Evolutionary conservation across 2,888 invertebrate genomes (phyloP), one percentile per base, ranked within the genome.

Genomic region (Bellardia bayeri): DNA sequence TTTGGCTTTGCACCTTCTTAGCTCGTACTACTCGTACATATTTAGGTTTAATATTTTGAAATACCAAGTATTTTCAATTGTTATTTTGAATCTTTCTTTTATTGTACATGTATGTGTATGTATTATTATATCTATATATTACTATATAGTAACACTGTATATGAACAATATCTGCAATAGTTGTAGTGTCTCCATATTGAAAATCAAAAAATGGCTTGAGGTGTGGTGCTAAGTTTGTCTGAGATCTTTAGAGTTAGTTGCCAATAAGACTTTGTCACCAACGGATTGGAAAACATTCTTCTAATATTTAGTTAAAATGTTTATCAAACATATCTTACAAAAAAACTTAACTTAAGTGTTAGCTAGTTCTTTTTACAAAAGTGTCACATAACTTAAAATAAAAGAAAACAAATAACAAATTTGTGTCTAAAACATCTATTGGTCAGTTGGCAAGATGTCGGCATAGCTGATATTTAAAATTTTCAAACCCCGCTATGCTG

Each of bases 401-500:
- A 23, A 11, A 45, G 11, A 51, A 33, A 37, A 14, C n/a, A 64
- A 40, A 33, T 9, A 2, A 23, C 30, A 11, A 37, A 72, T 56
- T 37, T 40, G n/a, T 14, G 11, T 56, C 30, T 9, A n/a, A 69
- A 78, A 68, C 74, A 80, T 91, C 93, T 91, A 89, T 93, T 93
- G 93, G 90, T 91, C 90, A 92, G 92, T 93, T 94, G 93, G 93
- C 93, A 94, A 94, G 93, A 94, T 94, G 93, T 94, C 93, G 93
- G 93, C 93, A 94, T 94, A 94, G 93, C 93, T 94, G 93, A 94
- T 89, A 90, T 91, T 92, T 56, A 54, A 84, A 90, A 58, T 80
- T 81, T 69, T 64, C 11, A 76, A 72, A 85, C 90, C 91, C 93
- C 91, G 93, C 93, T 94, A 94, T 94, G 93, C 94, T 92, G 93